Percentiles rank a stretch among this genome's conserved stretches.
Conservation (phyloP, 2,113 vertebrate genomes). For the Ammodytes dubius region DNA sequence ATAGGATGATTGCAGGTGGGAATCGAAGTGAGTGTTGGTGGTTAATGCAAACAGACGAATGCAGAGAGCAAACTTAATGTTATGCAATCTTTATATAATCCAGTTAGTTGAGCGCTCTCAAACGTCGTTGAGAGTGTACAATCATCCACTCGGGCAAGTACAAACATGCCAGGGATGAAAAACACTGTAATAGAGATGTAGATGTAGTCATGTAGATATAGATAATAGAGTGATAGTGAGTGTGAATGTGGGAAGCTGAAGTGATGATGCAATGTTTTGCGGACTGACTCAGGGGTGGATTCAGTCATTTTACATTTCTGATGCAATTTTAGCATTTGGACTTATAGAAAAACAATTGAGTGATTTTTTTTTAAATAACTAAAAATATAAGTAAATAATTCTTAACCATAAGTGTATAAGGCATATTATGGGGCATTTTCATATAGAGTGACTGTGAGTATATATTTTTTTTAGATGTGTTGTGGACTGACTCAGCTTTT, state of each 20-base stretch:
- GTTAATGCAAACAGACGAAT: slow-evolving; percentile 38
- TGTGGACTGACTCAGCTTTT: too few relatives aligned
- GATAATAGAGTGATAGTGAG: neutral
- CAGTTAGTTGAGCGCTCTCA: slow-evolving; percentile 55
- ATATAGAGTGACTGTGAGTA: too few relatives aligned
- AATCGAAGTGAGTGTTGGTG: slow-evolving; percentile 30
- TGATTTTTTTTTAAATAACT: too few relatives aligned
- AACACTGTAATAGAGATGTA: neutral
- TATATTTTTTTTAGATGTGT: too few relatives aligned
- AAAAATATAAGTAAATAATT: too few relatives aligned
- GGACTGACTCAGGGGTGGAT: too few relatives aligned
- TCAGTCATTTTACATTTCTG: too few relatives aligned
- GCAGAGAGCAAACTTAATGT: slow-evolving; percentile 46
- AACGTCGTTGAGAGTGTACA: neutral
- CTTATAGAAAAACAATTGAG: too few relatives aligned
- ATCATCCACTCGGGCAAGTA: slow-evolving; percentile 49
- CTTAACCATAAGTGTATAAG: too few relatives aligned
- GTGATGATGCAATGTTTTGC: slow-evolving; percentile 17
- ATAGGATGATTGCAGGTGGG: slow-evolving; percentile 13
- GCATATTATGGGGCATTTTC: too few relatives aligned
- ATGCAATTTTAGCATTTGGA: too few relatives aligned
- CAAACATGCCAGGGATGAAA: slow-evolving; percentile 28
- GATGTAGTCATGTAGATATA: neutral
- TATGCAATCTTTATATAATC: slow-evolving; percentile 75
- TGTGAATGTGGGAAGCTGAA: neutral